These are phyloP conservation scores for Empis livida DNA, from an alignment of 2,888 invertebrate genomes.

Conservation along the genomic window DNA sequence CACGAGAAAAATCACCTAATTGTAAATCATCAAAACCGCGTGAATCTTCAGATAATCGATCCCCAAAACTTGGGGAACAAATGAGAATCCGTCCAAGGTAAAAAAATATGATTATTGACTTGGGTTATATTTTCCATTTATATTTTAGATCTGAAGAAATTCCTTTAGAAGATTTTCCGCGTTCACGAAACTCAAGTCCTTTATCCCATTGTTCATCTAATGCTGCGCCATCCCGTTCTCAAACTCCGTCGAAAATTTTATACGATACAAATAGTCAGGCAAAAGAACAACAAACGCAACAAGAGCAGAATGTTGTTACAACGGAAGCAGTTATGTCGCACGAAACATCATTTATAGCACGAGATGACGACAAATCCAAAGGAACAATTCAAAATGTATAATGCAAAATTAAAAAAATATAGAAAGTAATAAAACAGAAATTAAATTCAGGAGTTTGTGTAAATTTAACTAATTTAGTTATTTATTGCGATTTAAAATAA, in stretches of 20 bases:
- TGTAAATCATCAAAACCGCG: constrained; percentile 36
- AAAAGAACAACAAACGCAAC: constrained; percentile 6
- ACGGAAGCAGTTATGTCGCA: constrained; percentile 34
- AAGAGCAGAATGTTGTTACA: constrained; percentile 15
- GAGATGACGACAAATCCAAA: constrained; percentile 36
- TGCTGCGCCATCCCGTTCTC: constrained; percentile 34
- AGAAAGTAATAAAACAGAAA: too few species aligned
- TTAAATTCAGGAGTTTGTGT: too few species aligned
- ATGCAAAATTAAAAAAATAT: neutral
- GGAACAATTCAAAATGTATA: constrained; percentile 42
- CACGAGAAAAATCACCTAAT: constrained; percentile 34
- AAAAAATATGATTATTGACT: neutral
- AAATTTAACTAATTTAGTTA: too few species aligned
- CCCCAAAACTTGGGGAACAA: constrained; percentile 9
- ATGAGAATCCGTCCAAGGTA: neutral
- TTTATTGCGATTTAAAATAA: too few species aligned
- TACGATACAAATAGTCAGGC: constrained; percentile 22
- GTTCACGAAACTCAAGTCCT: constrained; percentile 40
- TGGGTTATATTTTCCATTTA: constrained; percentile 43
- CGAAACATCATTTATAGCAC: constrained; percentile 67
- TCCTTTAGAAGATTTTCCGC: constrained; percentile 64
- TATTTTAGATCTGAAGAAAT: constrained; percentile 60
- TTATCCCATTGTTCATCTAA: constrained; percentile 25
- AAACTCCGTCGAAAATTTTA: constrained; percentile 31
- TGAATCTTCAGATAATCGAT: constrained; percentile 27